Percentiles rank a stretch among this genome's conserved stretches.
These are phyloP conservation scores for Onthophagus sagittarius DNA, from an alignment of 2,888 invertebrate genomes.

Conservation along the genomic window DNA sequence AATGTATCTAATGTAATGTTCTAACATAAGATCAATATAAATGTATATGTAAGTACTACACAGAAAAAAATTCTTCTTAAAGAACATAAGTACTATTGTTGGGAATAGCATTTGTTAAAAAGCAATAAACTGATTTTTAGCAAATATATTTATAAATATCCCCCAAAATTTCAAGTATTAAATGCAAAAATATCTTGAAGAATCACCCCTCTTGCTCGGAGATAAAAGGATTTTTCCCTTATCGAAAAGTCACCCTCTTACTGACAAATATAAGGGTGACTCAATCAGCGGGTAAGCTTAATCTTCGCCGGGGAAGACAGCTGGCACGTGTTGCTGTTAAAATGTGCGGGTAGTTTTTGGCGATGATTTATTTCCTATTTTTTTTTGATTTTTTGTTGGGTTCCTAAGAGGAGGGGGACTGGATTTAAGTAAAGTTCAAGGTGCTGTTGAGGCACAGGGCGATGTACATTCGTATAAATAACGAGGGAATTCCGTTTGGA, in stretches of 20 bases:
- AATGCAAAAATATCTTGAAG: no score
- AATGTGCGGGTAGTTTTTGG: neutral
- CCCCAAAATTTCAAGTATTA: no score
- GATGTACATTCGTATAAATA: constrained; percentile 33
- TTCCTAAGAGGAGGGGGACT: neutral
- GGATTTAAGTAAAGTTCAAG: constrained; percentile 24
- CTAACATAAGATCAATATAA: no score
- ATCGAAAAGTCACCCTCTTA: neutral
- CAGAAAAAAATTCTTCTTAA: no score
- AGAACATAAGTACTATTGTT: no score
- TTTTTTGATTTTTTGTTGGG: neutral
- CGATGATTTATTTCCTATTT: neutral
- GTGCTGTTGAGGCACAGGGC: constrained; percentile 34
- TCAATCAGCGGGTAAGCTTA: neutral
- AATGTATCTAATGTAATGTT: no score
- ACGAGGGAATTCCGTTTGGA: constrained; percentile 37
- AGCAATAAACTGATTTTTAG: no score
- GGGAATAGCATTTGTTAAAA: no score
- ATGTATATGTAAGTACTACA: no score
- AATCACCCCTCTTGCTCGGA: neutral
- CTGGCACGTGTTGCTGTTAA: neutral
- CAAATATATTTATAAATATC: no score
- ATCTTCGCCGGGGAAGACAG: neutral
- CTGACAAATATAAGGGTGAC: neutral
- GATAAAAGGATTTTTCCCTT: neutral